Evolutionary conservation across 2,113 vertebrate species (phyloP), one percentile per base, ranked within the genome.

Genomic region (Prolemur simus): DNA sequence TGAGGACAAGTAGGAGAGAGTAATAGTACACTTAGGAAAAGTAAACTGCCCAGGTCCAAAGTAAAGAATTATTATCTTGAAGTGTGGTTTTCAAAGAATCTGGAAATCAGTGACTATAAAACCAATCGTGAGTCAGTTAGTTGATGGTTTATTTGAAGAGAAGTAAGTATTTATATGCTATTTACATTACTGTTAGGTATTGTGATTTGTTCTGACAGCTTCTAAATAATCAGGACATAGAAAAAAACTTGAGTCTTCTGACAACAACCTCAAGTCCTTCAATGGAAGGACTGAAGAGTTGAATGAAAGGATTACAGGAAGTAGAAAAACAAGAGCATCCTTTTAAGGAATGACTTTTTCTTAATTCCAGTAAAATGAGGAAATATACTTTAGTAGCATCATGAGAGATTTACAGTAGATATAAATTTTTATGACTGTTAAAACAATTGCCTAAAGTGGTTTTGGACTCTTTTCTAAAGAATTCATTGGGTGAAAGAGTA

Each of bases 91-190:
- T 90, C 68, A 34, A 58, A 25, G 47, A 49, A 66, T 63, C 29
- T 56, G 81, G 81, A 52, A 63, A 89, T 91, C 32, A 73, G 34
- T 45, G 25, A 34, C 47, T 93, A 18, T 73, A 66, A 82, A 77
- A 52, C 6, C 83, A 29, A 83, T 64, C 5, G 42, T 37, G 39
- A 58, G 42, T 52, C 92, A 58, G 47, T 92, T 69, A 71, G 20
- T 78, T 89, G 74, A 87, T 15, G 8, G 4, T 52, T 92, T 92
- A 92, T 45, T 85, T 88, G 39, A 52, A 86, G 96, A 85, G 21
- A 73, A 87, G 39, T 34, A 54, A 87, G 3, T 34, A 45, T 32
- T 95, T 73, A n/a, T 14, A 87, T 64, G 37, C 42, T 64, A 25
- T 63, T 17, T 74, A 90, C 11, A 81, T 45, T 76, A 23, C 34